These are phyloP conservation scores for Caenorhabditis sp. DNA, from an alignment of 2,888 invertebrate genomes.

Conservation along the genomic window DNA sequence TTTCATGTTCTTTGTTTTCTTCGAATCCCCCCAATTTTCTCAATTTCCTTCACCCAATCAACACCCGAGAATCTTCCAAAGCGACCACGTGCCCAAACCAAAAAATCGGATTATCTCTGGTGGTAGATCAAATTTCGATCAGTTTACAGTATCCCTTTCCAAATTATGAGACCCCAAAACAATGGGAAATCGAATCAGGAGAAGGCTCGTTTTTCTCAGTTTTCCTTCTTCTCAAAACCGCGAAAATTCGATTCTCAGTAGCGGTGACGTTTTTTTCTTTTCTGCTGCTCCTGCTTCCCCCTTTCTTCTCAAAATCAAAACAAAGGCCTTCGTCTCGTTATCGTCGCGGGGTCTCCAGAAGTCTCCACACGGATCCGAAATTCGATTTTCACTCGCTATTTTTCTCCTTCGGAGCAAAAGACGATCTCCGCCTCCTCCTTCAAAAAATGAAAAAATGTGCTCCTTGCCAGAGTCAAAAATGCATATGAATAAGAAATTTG, in stretches of 20 bases:
- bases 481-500: constrained; percentile 52
- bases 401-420: constrained; percentile 5
- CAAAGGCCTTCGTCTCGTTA: constrained; percentile 20
- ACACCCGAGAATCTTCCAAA: no score
- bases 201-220: neutral
- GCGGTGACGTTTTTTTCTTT: constrained; percentile 29
- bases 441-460: neutral
- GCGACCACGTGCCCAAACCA: no score
- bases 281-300: no score
- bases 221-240: neutral
- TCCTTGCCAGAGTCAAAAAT: neutral
- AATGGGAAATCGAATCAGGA: neutral
- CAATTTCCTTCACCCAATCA: neutral
- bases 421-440: constrained; percentile 14
- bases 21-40: neutral
- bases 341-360: neutral
- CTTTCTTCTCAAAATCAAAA: constrained; percentile 1
- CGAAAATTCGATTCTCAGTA: constrained; percentile 37
- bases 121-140: no score
- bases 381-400: neutral
- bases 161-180: neutral
- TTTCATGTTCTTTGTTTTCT: constrained; percentile 1
- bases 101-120: no score
- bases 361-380: neutral
- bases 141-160: neutral